Percentiles rank a stretch among this genome's conserved stretches.
phyloP scores from a whole-genome alignment of 2,888 invertebrate species.

The Cosmia pyralina region DNA sequence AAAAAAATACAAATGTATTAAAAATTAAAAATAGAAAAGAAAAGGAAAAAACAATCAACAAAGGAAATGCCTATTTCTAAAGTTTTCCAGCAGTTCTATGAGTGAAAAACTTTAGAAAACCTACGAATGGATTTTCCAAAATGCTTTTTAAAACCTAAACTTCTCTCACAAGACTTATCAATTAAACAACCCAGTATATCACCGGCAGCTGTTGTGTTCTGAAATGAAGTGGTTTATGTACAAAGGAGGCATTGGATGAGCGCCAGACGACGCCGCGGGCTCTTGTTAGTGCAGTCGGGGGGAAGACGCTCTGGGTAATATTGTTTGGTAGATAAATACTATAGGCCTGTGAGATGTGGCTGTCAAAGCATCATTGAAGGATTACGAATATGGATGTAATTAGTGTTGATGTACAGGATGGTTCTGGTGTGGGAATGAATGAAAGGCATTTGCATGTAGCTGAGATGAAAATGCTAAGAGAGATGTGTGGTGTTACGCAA shows the following conservation, averaged over 20 bases:
- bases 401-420: background rate
- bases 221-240: conserved; percentile 61
- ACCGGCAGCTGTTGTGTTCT: conserved; percentile 61
- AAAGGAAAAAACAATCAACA: too few species aligned
- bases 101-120: background rate
- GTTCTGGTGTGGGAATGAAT: too few species aligned
- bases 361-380: too few species aligned
- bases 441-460: too few species aligned
- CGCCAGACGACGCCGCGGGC: conserved; percentile 54
- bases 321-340: conserved; percentile 43
- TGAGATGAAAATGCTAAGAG: too few species aligned
- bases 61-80: background rate
- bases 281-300: conserved; percentile 39
- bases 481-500: too few species aligned
- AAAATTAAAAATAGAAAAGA: background rate
- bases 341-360: background rate
- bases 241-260: conserved; percentile 58
- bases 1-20: background rate
- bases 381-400: background rate
- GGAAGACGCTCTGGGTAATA: conserved; percentile 38
- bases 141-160: background rate
- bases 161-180: conserved; percentile 26
- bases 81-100: background rate
- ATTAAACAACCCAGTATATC: conserved; percentile 47
- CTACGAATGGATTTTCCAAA: background rate